A percentile compares a stretch with the other conserved stretches of the same genome.
Conservation (phyloP, 2,113 vertebrate genomes). For the Merops nubicus region DNA sequence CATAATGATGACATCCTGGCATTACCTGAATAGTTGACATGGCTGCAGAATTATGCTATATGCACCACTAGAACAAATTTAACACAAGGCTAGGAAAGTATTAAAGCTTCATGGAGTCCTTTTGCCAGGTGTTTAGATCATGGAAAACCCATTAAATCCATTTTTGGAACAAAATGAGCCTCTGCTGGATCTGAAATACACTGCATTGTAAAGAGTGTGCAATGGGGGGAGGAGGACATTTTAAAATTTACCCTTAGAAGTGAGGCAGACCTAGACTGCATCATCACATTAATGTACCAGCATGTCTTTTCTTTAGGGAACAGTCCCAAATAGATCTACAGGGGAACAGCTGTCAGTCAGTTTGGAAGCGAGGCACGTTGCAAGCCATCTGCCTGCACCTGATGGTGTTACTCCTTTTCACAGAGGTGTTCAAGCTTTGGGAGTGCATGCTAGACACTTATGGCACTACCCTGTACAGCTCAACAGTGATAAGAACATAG, state of each 20-base stretch:
- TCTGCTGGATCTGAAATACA: slow-evolving; percentile 1
- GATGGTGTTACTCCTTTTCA: background rate
- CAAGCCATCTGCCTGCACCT: background rate
- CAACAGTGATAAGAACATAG: background rate
- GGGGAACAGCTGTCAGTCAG: background rate
- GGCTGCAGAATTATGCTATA: slow-evolving; percentile 42
- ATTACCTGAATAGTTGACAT: slow-evolving; percentile 63
- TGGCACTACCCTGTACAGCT: background rate
- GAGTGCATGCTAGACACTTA: background rate
- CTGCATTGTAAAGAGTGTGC: background rate
- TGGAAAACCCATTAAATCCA: slow-evolving; percentile 44
- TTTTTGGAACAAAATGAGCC: slow-evolving; percentile 43
- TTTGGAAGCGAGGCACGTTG: background rate
- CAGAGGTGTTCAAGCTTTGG: background rate
- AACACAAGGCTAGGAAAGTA: slow-evolving; percentile 52
- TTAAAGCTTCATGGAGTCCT: background rate
- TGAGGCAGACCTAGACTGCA: background rate
- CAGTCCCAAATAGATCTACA: background rate
- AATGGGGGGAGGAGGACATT: background rate
- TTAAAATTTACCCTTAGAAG: background rate
- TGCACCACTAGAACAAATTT: slow-evolving; percentile 31
- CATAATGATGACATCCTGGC: slow-evolving; percentile 40
- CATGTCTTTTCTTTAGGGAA: background rate
- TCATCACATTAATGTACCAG: background rate
- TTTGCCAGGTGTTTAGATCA: slow-evolving; percentile 55